Percentiles rank a stretch among this genome's conserved stretches.
Conservation (phyloP, 92 coral and sea anemone species). For the Epizoanthus illoricatus region DNA sequence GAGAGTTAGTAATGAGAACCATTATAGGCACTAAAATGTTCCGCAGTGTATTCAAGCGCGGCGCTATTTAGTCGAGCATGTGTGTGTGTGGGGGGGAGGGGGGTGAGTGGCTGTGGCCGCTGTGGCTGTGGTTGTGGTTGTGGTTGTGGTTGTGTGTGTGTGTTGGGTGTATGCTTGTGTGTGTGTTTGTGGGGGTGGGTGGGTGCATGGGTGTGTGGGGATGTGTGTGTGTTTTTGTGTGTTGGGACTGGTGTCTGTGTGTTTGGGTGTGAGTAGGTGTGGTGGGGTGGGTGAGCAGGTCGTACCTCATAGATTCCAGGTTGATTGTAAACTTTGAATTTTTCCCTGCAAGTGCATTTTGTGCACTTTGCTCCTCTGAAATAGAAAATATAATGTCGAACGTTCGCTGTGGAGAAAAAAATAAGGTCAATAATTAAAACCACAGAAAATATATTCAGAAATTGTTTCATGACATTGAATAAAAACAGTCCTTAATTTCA, state of each 20-base stretch:
- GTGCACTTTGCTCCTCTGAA: constrained; percentile 32
- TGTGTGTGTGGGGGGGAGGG: no score
- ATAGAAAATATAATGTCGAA: constrained; percentile 15
- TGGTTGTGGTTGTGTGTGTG: no score
- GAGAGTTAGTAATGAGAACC: not conserved
- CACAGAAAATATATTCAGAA: not conserved
- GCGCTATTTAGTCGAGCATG: no score
- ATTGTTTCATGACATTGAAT: not conserved
- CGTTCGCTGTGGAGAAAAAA: not conserved
- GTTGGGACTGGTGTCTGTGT: not conserved
- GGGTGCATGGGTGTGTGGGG: no score
- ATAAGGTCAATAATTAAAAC: not conserved
- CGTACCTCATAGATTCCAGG: constrained; percentile 8
- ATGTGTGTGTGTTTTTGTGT: not conserved
- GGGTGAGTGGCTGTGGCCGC: no score
- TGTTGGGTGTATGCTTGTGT: no score
- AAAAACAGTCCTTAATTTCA: not conserved
- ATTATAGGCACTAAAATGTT: no score
- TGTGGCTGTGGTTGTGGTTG: no score
- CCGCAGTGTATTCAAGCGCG: no score
- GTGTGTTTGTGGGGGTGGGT: no score
- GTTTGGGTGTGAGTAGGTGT: no score
- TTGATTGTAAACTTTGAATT: constrained; percentile 15
- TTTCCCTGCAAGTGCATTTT: constrained; percentile 34
- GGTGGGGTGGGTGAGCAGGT: not conserved